Conservation (phyloP, 2,113 vertebrate species). For the Hippocampus guttulatus region DNA sequence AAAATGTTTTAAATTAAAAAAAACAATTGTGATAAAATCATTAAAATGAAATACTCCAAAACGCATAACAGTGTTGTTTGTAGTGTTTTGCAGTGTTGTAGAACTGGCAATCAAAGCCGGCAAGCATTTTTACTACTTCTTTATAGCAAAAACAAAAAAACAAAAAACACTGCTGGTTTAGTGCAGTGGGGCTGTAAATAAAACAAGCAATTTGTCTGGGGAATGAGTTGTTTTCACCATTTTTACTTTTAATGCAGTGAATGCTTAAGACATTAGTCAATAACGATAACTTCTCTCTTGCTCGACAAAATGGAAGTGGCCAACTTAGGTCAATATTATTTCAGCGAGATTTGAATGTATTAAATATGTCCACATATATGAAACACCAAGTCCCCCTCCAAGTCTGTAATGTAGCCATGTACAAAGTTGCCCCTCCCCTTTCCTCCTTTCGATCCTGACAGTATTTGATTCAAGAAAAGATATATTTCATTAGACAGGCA, state of each 20-base stretch:
- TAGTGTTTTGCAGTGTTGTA: neutral
- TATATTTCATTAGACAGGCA: conserved; percentile 6
- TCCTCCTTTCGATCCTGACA: neutral
- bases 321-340: neutral
- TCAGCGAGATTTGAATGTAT: neutral
- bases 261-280: neutral
- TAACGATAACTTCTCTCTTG: neutral
- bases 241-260: neutral
- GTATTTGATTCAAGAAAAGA: neutral
- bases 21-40: neutral
- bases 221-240: conserved; percentile 1
- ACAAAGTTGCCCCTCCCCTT: neutral
- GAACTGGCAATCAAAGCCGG: neutral
- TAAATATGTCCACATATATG: neutral
- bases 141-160: too few species aligned
- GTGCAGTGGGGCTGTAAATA: neutral
- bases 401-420: neutral
- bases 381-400: neutral
- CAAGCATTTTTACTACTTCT: neutral
- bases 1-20: neutral
- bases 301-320: neutral
- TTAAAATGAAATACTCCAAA: neutral
- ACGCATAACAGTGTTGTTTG: neutral
- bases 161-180: neutral
- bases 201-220: neutral